Conservation (phyloP, 2,113 vertebrate genomes). For the Menidia beryllina region DNA sequence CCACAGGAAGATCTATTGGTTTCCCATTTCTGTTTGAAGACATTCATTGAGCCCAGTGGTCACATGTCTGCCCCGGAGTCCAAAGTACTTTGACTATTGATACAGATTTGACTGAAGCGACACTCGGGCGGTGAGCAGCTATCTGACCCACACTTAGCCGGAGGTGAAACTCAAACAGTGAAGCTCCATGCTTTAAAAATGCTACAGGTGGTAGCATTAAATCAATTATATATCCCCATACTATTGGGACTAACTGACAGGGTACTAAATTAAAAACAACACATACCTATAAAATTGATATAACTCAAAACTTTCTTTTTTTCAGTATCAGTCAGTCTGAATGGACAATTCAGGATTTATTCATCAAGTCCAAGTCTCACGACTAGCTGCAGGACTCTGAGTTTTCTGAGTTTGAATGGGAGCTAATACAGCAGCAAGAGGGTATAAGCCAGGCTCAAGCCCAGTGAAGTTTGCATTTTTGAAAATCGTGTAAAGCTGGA, state of each 20-base stretch:
- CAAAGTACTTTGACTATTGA: conserved; percentile 3
- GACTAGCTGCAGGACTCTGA: too few species aligned
- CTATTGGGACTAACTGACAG: too few species aligned
- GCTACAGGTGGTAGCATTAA: too few species aligned
- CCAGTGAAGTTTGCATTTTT: too few species aligned
- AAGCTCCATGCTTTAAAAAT: too few species aligned
- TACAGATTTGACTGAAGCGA: conserved; percentile 10
- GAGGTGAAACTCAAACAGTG: not conserved
- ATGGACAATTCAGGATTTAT: not conserved
- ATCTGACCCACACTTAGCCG: not conserved
- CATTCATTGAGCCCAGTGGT: conserved; percentile 26
- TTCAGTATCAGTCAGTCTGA: not conserved
- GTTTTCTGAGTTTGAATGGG: too few species aligned
- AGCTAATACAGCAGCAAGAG: too few species aligned
- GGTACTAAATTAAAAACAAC: too few species aligned
- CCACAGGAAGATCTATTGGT: conserved; percentile 10
- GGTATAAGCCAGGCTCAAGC: too few species aligned
- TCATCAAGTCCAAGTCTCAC: too few species aligned
- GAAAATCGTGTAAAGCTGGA: too few species aligned
- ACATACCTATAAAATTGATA: not conserved
- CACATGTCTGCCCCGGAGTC: conserved; percentile 27
- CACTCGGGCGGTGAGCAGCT: not conserved
- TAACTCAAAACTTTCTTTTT: conserved; percentile 9
- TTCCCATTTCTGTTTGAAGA: conserved; percentile 39
- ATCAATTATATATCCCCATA: too few species aligned